phyloP scores from a whole-genome alignment of 2,888 invertebrate species.

The Hermaeophaga mercurialis region DNA sequence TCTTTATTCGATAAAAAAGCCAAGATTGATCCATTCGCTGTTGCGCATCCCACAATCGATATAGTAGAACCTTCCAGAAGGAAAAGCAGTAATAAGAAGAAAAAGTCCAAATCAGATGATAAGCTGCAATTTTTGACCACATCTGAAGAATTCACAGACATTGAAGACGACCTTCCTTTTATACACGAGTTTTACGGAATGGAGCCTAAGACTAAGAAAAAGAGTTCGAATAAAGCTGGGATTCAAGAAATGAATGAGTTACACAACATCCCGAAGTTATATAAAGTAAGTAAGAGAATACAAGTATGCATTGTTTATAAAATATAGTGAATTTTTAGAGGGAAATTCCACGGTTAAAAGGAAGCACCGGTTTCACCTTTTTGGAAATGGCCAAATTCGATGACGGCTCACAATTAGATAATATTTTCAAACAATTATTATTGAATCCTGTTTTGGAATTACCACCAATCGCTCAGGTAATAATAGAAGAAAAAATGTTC shows the following conservation, averaged over 20 bases:
- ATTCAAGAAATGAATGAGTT: conserved; percentile 23
- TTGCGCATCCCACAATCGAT: conserved; percentile 16
- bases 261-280: background rate
- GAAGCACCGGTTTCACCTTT: background rate
- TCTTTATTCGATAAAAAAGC: conserved; percentile 28
- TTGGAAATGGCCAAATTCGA: conserved; percentile 1
- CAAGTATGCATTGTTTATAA: too few relatives aligned
- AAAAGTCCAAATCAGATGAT: conserved; percentile 24
- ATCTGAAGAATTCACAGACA: conserved; percentile 36
- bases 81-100: conserved; percentile 22
- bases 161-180: conserved; percentile 37
- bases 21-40: conserved; percentile 25
- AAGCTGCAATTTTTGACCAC: conserved; percentile 32
- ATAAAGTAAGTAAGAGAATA: conserved; percentile 5
- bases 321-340: conserved; percentile 10
- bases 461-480: background rate
- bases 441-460: background rate
- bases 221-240: conserved; percentile 4
- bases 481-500: too few relatives aligned
- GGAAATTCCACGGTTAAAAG: background rate
- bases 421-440: background rate
- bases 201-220: conserved; percentile 11
- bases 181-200: conserved; percentile 41
- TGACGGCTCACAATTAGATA: background rate
- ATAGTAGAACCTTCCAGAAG: conserved; percentile 19